Base-by-base conservation (phyloP, 2,888 invertebrate species). In the Allolobophora icterica region DNA sequence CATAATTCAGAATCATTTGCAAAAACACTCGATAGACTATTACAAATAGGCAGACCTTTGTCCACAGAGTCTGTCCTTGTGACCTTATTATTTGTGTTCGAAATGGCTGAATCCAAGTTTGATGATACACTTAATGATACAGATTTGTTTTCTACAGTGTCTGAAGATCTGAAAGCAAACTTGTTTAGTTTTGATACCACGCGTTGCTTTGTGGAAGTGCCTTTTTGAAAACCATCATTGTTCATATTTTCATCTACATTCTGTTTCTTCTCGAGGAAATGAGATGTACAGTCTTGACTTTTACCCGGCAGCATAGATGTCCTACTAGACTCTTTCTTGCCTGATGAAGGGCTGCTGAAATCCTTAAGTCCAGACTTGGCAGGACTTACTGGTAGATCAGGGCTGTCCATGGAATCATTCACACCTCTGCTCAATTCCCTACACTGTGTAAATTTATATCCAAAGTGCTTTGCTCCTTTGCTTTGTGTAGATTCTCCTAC, bases 91-190 rank as follows among this genome's bases (percentile, higher is more conserved):
- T 30, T 71, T 71, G n/a, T 13, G 30, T n/a, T 71, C 11, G n/a
- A 71, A 71, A 5, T n/a, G n/a, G 11, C n/a, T n/a, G n/a, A n/a
- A n/a, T 71, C 71, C n/a, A 71, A 30, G 11, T 71, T n/a, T 30
- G 30, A 30, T 71, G 71, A 71, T 11, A 11, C 71, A 71, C 71
- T 71, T 11, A n/a, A 11, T 0, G 71, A 30, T 71, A 71, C 4
- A 71, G 71, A 71, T 30, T 30, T 71, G 71, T 87, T 87, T 38
- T 87, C 38, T 87, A 35, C 35, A 35, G 38, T 6, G 11, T 87
- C 87, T 13, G 34, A 35, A 87, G 87, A 35, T 35, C 87, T 87
- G 87, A 87, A 87, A 38, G 87, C 87, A 87, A 87, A 87, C 38
- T 87, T 30, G 38, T 34, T 87, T 24, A 87, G 87, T 87, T 87